Evolutionary conservation across 2,888 invertebrate species (phyloP).

Genomic region (Clostera curtula): DNA sequence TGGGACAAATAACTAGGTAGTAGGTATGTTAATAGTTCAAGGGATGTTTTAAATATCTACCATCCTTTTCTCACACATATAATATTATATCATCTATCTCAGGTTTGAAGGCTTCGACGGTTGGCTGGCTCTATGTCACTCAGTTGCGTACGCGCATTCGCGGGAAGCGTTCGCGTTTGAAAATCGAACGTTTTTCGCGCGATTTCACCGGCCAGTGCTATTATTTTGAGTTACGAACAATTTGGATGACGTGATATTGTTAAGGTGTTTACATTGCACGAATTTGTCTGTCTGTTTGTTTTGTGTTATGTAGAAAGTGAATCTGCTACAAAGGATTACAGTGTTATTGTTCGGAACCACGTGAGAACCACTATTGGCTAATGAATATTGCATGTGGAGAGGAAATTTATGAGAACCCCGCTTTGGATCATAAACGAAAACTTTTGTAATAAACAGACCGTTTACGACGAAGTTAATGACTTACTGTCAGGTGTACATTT

Average conservation of each 20-base stretch:
- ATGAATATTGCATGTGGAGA: constrained; percentile 24
- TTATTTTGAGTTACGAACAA: constrained; percentile 22
- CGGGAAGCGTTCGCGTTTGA: constrained; percentile 45
- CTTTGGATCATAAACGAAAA: constrained; percentile 15
- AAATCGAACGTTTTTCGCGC: constrained; percentile 45
- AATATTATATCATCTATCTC: constrained; percentile 31
- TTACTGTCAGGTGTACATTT: no score
- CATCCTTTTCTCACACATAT: constrained; percentile 25
- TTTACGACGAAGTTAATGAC: no score
- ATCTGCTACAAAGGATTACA: constrained; percentile 45
- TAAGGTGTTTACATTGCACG: constrained; percentile 16
- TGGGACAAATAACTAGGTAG: constrained; percentile 34
- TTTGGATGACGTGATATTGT: constrained; percentile 24
- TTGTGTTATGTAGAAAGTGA: constrained; percentile 40
- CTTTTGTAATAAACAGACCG: constrained; percentile 6
- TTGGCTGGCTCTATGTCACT: constrained; percentile 44
- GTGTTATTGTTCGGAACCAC: constrained; percentile 38
- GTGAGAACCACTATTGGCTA: constrained; percentile 29
- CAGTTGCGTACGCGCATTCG: constrained; percentile 64
- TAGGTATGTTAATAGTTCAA: constrained; percentile 24
- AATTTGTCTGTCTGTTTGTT: constrained; percentile 14
- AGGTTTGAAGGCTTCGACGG: constrained; percentile 30
- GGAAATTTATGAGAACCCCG: constrained; percentile 17
- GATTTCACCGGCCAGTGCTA: constrained; percentile 25
- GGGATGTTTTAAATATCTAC: constrained; percentile 35